Base-by-base conservation (phyloP, 2,797 vertebrate genomes). In the Odontamblyopus lacepedii region DNA sequence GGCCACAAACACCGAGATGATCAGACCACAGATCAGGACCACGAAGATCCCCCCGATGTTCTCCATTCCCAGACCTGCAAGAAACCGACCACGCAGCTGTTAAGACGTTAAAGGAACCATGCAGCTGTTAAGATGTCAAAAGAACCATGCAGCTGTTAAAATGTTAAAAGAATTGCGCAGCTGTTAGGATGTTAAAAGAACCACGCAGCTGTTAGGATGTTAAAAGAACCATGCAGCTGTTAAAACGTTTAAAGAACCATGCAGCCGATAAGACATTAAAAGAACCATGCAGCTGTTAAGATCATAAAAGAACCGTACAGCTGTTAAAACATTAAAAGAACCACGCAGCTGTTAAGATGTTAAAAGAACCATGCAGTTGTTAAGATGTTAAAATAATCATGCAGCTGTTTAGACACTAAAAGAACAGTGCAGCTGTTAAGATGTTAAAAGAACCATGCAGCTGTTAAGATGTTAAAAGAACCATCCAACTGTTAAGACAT, bases 31-130 rank as follows among this genome's bases (percentile, higher is more conserved):
- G 91, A 97, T 96, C 69, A 98, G 93, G 78, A 98, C 96, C 72
- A 98, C 96, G 15, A 98, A 98, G 82, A 97, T 98, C 69, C 96
- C 96, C 0, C 96, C 96, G 2, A 98, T 98, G 88, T 98, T 98
- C 90, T 97, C 96, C 96, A 98, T 97, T 67, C 96, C 96, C 80
- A 98, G 82, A 75, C 96, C 96, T 97, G 88, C 61, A 50, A 65
- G 35, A 38, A 35, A 38, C 35, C 7, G 12, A 18, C 57, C 57
- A 60, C 6, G 12, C 29, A 19, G 30, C n/a, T 32, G 30, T 62
- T 32, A 61, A 38, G 35, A 38, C 35, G 2, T 38, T 38, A 38
- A 38, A 8, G 2, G 48, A 1, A 30, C 59, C 26, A 32, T 27
- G 23, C n/a, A 57, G 16, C 8, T 26, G 55, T 26, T 12, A 59